Percentiles rank a stretch among this genome's conserved stretches.
Evolutionary conservation across 53 echinoderm and acorn worm genomes (phyloP).

Genomic region (Arbacia lixula): DNA sequence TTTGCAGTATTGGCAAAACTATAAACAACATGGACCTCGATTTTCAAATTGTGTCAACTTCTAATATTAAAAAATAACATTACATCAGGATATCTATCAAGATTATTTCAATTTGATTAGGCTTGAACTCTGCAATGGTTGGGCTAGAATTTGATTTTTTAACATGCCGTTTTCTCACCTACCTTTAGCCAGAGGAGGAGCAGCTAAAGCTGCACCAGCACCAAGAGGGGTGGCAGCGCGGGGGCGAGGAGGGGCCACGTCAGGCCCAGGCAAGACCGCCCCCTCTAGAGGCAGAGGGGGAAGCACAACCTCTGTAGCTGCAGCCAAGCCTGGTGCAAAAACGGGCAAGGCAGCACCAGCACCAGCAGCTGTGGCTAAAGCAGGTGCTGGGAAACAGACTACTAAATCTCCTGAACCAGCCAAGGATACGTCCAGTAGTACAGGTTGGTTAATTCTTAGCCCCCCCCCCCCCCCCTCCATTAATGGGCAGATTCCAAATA

Average conservation of each 20-base stretch:
- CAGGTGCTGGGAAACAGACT: neutral
- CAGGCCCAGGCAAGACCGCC: conserved; percentile 61
- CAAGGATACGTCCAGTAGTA: neutral
- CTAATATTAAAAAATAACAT: too few relatives aligned
- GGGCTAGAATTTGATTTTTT: too few relatives aligned
- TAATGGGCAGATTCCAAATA: too few relatives aligned
- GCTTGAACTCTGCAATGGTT: too few relatives aligned
- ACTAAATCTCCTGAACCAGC: conserved; percentile 29
- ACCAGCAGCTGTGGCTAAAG: conserved; percentile 1
- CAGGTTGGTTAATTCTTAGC: neutral
- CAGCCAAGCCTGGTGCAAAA: conserved; percentile 53
- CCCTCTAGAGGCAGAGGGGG: conserved; percentile 61
- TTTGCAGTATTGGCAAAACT: too few relatives aligned
- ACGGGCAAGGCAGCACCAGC: conserved; percentile 24
- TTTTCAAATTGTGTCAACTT: too few relatives aligned
- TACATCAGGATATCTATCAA: too few relatives aligned
- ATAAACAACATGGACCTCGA: too few relatives aligned
- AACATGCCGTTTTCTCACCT: too few relatives aligned
- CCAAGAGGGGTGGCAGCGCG: conserved; percentile 43
- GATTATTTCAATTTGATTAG: too few relatives aligned
- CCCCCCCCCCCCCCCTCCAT: too few relatives aligned
- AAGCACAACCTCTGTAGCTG: conserved; percentile 55
- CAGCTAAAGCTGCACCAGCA: conserved; percentile 44
- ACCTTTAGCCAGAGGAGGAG: conserved; percentile 66
- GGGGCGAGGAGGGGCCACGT: conserved; percentile 58